Percentiles rank a stretch among this genome's conserved stretches.
These are phyloP conservation scores for Xyrauchen texanus DNA, from an alignment of 2,113 vertebrate species.

Conservation along the genomic window DNA sequence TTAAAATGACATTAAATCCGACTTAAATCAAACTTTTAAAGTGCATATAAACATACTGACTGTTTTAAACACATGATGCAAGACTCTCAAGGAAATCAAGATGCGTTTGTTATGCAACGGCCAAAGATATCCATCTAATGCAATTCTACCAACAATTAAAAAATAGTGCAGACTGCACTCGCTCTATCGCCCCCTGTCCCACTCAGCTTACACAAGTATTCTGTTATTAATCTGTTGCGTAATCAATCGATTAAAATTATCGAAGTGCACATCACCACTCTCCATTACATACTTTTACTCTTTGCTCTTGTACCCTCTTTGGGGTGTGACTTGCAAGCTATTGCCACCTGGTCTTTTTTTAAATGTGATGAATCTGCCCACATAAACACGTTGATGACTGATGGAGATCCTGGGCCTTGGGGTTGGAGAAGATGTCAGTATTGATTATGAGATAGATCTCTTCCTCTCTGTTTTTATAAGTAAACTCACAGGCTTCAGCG, in stretches of 20 bases:
- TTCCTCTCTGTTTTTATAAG: slow-evolving; percentile 42
- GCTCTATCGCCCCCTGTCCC: no score
- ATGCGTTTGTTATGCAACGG: no score
- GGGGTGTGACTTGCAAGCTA: neutral
- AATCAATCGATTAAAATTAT: neutral
- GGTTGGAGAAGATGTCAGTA: slow-evolving; percentile 14
- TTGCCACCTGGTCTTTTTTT: neutral
- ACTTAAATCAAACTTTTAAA: no score
- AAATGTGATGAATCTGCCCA: slow-evolving; percentile 28
- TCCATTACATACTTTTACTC: slow-evolving; percentile 9
- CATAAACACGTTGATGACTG: neutral
- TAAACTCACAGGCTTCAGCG: slow-evolving; percentile 50
- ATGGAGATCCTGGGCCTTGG: neutral
- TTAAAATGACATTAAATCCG: no score
- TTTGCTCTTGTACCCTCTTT: neutral
- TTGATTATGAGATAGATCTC: slow-evolving; percentile 57
- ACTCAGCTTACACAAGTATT: no score
- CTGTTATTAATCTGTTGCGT: no score
- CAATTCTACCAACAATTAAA: no score
- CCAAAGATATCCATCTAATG: no score
- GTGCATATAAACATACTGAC: no score
- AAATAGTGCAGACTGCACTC: no score
- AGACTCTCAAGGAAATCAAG: no score
- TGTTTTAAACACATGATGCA: no score
- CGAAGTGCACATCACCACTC: neutral